Percentiles rank a stretch among this genome's conserved stretches.
Evolutionary conservation across 2,888 invertebrate genomes (phyloP).

Genomic region (Trichopoda pennipes): DNA sequence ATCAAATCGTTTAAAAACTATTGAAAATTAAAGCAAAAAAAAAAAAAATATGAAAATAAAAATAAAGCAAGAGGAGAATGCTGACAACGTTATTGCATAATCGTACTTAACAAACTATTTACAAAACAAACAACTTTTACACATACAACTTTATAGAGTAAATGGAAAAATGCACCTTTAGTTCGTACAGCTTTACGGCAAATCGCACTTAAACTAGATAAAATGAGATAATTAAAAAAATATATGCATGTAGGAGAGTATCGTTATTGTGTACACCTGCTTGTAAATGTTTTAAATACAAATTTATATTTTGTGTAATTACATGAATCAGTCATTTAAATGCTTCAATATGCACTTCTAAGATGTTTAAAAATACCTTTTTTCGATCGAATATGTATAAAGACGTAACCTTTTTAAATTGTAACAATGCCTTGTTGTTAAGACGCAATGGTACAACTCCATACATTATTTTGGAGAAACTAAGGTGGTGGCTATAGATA

Average conservation of each 20-base stretch:
- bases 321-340: not conserved
- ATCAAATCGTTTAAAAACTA: not conserved
- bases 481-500: too few relatives aligned
- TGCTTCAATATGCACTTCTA: not conserved
- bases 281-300: not conserved
- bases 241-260: not conserved
- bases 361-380: too few relatives aligned
- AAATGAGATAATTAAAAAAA: not conserved
- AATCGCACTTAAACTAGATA: constrained; percentile 35
- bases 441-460: too few relatives aligned
- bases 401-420: too few relatives aligned
- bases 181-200: not conserved
- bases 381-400: too few relatives aligned
- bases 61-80: constrained; percentile 15
- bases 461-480: too few relatives aligned
- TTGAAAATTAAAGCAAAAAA: constrained; percentile 11
- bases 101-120: constrained; percentile 12
- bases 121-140: not conserved
- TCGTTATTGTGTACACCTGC: not conserved
- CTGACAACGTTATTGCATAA: constrained; percentile 1
- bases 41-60: constrained; percentile 7
- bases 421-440: too few relatives aligned
- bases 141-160: not conserved
- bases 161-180: not conserved
- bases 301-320: not conserved